These are phyloP conservation scores for Lasius platythorax DNA, from an alignment of 2,888 invertebrate genomes.

Conservation along the genomic window DNA sequence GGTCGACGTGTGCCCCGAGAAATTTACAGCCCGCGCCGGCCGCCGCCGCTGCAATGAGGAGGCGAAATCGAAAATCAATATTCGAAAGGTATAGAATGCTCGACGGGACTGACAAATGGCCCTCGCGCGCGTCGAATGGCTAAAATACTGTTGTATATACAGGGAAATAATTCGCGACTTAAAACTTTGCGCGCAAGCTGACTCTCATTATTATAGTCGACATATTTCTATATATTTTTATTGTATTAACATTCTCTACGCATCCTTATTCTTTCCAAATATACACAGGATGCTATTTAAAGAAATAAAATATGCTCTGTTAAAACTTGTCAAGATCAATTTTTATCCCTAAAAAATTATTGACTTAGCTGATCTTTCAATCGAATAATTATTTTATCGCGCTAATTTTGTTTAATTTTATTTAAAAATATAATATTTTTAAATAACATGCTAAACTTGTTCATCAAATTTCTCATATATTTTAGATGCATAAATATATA, in stretches of 20 bases:
- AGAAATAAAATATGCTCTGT: background rate
- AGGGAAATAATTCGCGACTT: constrained; percentile 26
- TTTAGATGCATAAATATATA: constrained; percentile 43
- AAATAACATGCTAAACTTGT: background rate
- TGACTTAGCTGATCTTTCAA: background rate
- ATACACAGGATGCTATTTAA: background rate
- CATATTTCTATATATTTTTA: background rate
- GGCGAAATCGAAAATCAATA: constrained; percentile 54
- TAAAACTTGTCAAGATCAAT: background rate
- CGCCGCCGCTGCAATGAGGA: constrained; percentile 43
- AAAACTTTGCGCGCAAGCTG: background rate
- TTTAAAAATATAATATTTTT: background rate
- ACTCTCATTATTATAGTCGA: background rate
- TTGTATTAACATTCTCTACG: background rate
- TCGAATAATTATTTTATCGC: background rate
- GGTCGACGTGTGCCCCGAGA: constrained; percentile 49
- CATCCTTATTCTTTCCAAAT: background rate
- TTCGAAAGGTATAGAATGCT: constrained; percentile 53
- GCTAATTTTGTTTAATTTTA: background rate
- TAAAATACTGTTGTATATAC: constrained; percentile 44
- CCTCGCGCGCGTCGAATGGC: constrained; percentile 47
- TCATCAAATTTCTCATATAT: background rate
- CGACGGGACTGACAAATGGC: constrained; percentile 50
- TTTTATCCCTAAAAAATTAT: background rate
- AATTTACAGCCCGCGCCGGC: constrained; percentile 38